Conservation (phyloP, 1,140 invertebrate genomes). For the Pseudomyrmex gracilis region DNA sequence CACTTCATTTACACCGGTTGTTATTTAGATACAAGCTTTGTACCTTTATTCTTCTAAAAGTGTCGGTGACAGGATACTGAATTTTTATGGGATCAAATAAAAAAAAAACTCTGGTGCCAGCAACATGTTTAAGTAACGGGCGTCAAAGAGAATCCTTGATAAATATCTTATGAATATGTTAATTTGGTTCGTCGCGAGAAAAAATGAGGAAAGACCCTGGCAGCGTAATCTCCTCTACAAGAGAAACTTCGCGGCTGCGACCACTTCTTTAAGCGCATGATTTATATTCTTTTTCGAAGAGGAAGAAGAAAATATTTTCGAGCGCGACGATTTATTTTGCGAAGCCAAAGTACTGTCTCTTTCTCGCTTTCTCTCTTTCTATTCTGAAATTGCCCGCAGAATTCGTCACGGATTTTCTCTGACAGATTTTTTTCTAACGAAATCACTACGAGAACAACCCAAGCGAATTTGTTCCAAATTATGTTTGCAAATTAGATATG, state of each 20-base stretch:
- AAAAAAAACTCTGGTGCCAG: constrained; percentile 45
- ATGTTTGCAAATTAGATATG: constrained; percentile 10
- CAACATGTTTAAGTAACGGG: constrained; percentile 65
- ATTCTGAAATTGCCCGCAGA: background rate
- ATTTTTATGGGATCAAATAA: constrained; percentile 52
- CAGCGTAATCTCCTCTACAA: constrained; percentile 70
- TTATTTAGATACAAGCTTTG: constrained; percentile 42
- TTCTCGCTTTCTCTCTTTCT: no score
- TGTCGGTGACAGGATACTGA: constrained; percentile 28
- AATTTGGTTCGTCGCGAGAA: constrained; percentile 57
- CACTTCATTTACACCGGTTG: constrained; percentile 3
- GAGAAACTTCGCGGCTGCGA: constrained; percentile 54
- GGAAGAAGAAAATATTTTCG: constrained; percentile 49
- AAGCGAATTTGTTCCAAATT: background rate
- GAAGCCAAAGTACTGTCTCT: background rate
- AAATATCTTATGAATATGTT: constrained; percentile 76
- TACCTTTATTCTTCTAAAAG: constrained; percentile 27
- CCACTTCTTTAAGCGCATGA: constrained; percentile 69
- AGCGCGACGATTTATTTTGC: constrained; percentile 22
- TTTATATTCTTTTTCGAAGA: constrained; percentile 68
- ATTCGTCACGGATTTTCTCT: background rate
- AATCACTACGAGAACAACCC: background rate
- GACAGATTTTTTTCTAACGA: no score
- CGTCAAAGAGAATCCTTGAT: constrained; percentile 72
- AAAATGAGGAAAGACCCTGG: constrained; percentile 71